These are phyloP conservation scores for Adelphocoris suturalis DNA, from an alignment of 2,888 invertebrate genomes.

Conservation along the genomic window DNA sequence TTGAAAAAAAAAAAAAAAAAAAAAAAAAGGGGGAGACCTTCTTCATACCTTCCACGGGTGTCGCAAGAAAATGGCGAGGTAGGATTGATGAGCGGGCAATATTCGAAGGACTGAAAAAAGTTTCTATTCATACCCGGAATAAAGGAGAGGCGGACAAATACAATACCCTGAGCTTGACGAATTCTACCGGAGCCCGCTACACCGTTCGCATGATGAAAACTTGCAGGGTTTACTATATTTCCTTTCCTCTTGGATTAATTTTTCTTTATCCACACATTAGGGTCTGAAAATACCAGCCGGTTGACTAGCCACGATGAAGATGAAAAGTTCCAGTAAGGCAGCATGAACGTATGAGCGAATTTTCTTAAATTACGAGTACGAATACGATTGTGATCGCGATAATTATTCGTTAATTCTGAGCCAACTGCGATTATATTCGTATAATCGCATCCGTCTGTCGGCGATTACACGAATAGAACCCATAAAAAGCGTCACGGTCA, in stretches of 20 bases:
- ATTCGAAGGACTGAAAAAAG: slow-evolving; percentile 28
- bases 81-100: slow-evolving; percentile 30
- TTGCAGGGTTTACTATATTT: neutral
- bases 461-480: no score
- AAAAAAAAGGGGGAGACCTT: neutral
- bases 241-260: neutral
- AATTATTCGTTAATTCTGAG: no score
- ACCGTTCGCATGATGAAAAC: neutral
- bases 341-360: no score
- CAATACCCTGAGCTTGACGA: slow-evolving; percentile 27
- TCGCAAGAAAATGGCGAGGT: neutral
- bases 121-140: slow-evolving; percentile 15
- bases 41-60: neutral
- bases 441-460: no score
- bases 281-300: neutral
- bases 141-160: slow-evolving; percentile 27
- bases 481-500: no score
- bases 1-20: neutral
- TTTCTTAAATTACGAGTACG: no score
- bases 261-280: neutral
- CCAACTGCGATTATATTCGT: no score
- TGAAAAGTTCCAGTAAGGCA: no score
- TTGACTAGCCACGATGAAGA: neutral
- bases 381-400: no score
- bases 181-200: neutral